phyloP scores from a whole-genome alignment of 2,113 vertebrate species.

The Rhadina sibilatrix region DNA sequence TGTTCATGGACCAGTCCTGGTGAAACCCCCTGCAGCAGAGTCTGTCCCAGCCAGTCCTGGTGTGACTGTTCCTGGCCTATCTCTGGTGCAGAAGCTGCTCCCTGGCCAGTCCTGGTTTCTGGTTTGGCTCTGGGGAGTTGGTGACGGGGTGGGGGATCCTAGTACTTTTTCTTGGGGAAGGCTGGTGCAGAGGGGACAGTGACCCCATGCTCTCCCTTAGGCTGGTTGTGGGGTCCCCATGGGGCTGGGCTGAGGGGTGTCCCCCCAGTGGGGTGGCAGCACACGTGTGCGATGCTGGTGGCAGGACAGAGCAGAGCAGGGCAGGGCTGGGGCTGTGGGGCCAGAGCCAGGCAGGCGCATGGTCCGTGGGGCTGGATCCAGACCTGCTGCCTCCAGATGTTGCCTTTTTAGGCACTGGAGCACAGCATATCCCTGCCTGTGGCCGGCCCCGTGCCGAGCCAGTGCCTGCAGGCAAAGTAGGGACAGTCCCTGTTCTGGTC shows the following conservation, averaged over 20 bases:
- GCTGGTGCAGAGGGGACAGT: background rate
- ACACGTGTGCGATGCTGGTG: background rate
- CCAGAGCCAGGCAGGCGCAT: background rate
- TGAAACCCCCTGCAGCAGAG: background rate
- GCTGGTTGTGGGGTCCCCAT: background rate
- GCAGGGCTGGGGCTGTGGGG: background rate
- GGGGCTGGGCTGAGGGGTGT: background rate
- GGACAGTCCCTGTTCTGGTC: background rate
- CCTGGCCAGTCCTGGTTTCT: background rate
- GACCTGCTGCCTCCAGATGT: constrained; percentile 27
- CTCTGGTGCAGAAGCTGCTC: background rate
- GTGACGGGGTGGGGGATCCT: rapidly evolving
- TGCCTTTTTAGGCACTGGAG: constrained; percentile 78
- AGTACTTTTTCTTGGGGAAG: too few relatives aligned
- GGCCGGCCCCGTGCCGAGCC: background rate
- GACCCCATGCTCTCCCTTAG: background rate
- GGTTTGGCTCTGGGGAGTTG: background rate
- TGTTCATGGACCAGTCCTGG: background rate
- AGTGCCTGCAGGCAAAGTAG: background rate
- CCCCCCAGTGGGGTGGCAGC: background rate
- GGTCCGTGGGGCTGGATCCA: background rate
- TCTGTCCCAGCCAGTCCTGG: background rate
- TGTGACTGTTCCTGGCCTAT: rapidly evolving
- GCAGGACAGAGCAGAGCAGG: background rate
- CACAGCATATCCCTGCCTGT: background rate